These are phyloP conservation scores for Meles meles DNA, from an alignment of 2,113 vertebrate species.

Conservation along the genomic window DNA sequence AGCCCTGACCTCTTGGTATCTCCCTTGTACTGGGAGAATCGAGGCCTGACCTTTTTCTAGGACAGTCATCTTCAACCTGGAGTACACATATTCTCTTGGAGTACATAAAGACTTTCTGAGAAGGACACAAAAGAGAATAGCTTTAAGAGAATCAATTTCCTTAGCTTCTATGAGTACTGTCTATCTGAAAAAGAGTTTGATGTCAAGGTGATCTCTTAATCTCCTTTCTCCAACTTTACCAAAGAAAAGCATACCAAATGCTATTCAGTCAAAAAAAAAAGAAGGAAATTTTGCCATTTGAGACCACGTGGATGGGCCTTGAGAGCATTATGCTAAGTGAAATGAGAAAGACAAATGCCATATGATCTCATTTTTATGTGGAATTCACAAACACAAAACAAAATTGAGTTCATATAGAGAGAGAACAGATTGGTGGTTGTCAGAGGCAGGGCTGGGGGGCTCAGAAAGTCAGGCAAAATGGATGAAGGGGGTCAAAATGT, in stretches of 20 bases:
- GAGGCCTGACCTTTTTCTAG: not conserved
- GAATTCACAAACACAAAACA: not conserved
- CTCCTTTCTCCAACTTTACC: not conserved
- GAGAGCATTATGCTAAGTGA: not conserved
- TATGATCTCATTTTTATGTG: not conserved
- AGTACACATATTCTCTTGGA: too few relatives aligned
- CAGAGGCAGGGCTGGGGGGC: not conserved
- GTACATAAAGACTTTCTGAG: not conserved
- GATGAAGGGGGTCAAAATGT: not conserved
- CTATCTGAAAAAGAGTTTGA: not conserved
- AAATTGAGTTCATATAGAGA: not conserved
- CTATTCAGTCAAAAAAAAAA: not conserved
- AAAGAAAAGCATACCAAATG: not conserved
- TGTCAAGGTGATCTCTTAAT: not conserved
- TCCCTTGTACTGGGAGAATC: not conserved
- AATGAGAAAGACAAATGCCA: not conserved
- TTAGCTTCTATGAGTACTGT: not conserved
- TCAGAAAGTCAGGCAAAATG: not conserved
- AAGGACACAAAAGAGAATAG: not conserved
- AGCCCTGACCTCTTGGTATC: rapidly evolving
- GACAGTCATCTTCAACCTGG: not conserved
- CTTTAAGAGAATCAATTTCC: not conserved
- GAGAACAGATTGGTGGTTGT: not conserved
- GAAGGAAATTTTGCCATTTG: not conserved
- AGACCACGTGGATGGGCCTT: not conserved